These are phyloP conservation scores for Chorisops tibialis DNA, from an alignment of 2,888 invertebrate species.

Conservation along the genomic window DNA sequence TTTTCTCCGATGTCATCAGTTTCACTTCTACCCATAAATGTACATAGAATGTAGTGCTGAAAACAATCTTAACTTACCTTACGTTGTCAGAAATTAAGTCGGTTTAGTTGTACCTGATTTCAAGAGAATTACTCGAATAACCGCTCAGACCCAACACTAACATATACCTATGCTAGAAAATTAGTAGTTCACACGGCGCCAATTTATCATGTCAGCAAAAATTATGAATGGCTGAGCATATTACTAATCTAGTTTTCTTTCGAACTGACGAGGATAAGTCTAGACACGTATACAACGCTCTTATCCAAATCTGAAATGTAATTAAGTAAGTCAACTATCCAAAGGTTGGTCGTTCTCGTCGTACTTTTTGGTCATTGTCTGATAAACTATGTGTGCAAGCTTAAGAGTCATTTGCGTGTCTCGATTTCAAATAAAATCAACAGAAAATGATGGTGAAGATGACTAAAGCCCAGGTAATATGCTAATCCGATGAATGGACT, in stretches of 20 bases:
- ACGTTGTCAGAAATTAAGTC: too few species aligned
- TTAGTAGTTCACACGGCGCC: not conserved
- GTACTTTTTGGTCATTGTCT: too few species aligned
- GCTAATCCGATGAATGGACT: slow-evolving; percentile 7
- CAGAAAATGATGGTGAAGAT: too few species aligned
- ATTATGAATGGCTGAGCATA: too few species aligned
- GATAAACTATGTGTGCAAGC: too few species aligned
- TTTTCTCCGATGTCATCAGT: slow-evolving; percentile 17
- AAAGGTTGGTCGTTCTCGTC: too few species aligned
- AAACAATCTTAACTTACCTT: not conserved
- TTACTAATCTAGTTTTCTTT: not conserved
- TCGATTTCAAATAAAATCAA: too few species aligned
- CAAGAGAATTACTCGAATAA: not conserved
- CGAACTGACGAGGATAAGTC: not conserved
- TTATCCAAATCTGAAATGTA: not conserved
- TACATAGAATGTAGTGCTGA: not conserved
- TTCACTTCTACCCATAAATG: slow-evolving; percentile 10
- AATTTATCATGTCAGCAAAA: slow-evolving; percentile 2
- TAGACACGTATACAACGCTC: not conserved
- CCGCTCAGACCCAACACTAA: too few species aligned
- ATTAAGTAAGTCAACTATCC: slow-evolving; percentile 1
- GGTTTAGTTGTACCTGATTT: too few species aligned
- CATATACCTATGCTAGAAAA: not conserved
- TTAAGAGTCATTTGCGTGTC: too few species aligned
- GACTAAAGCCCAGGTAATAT: not conserved